phyloP scores from a whole-genome alignment of 2,888 invertebrate species.

The Parascotia fuliginaria region DNA sequence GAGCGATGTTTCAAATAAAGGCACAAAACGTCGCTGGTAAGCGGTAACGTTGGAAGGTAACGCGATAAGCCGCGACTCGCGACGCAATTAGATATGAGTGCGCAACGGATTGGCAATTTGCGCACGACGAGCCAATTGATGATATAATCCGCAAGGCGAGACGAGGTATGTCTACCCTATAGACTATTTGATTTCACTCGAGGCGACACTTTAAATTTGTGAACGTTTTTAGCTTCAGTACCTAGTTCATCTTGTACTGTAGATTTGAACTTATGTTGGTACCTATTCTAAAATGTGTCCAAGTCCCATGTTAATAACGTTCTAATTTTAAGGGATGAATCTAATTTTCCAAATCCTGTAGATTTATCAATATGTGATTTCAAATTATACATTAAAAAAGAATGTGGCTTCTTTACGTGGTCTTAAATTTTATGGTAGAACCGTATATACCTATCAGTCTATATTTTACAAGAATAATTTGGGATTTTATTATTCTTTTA shows the following conservation, averaged over 20 bases:
- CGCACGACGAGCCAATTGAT: constrained; percentile 58
- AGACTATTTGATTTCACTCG: constrained; percentile 44
- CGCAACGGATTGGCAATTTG: constrained; percentile 68
- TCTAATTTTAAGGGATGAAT: too few species aligned
- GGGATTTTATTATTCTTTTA: too few species aligned
- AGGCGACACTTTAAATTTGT: background rate
- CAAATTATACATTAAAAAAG: too few species aligned
- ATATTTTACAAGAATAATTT: too few species aligned
- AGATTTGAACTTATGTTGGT: too few species aligned
- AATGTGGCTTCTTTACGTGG: too few species aligned
- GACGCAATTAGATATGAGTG: constrained; percentile 51
- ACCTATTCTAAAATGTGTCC: too few species aligned
- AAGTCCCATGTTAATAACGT: too few species aligned
- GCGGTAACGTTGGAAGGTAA: constrained; percentile 17
- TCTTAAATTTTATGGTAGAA: too few species aligned
- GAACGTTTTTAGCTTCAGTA: background rate
- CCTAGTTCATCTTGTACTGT: background rate
- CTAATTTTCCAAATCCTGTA: too few species aligned
- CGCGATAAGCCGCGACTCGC: constrained; percentile 46
- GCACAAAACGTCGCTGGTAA: constrained; percentile 22
- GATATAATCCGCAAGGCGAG: constrained; percentile 18
- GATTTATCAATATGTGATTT: too few species aligned
- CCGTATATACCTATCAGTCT: too few species aligned
- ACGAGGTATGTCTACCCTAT: background rate
- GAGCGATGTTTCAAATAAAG: constrained; percentile 29